Conservation (phyloP, 2,797 vertebrate genomes). For the Lates japonicus region DNA sequence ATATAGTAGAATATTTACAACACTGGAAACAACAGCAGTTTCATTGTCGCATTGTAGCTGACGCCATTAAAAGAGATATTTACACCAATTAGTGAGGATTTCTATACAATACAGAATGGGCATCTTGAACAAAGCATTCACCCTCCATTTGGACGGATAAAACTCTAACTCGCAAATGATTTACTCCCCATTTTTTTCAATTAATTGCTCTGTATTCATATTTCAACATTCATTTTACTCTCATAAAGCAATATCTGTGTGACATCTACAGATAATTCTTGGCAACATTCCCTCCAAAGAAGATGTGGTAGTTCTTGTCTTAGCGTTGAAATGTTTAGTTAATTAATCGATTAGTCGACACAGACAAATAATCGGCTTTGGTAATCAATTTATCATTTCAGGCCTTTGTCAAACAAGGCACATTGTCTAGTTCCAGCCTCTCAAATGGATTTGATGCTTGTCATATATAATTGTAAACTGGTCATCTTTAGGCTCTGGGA, state of each 20-base stretch:
- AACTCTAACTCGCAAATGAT: background rate
- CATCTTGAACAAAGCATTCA: conserved; percentile 13
- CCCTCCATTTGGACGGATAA: background rate
- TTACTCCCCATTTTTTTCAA: background rate
- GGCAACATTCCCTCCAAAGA: background rate
- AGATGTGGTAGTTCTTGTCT: background rate
- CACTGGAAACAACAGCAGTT: conserved; percentile 38
- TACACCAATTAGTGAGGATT: conserved; percentile 25
- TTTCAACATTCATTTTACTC: background rate
- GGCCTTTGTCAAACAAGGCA: background rate
- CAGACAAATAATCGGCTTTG: background rate
- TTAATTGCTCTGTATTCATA: conserved; percentile 2
- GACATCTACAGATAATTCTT: background rate
- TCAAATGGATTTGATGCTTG: background rate
- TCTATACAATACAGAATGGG: background rate
- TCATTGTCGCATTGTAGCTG: conserved; percentile 32
- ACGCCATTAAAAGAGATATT: conserved; percentile 37
- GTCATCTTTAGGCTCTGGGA: background rate
- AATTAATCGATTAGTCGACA: background rate
- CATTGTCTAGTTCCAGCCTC: background rate
- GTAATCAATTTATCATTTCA: background rate
- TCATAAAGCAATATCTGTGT: background rate
- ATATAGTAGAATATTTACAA: conserved; percentile 39
- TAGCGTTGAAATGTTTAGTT: background rate
- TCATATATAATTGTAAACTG: background rate